These are phyloP conservation scores for Notarius lentiginosus DNA, from an alignment of 2,113 vertebrate genomes.

Conservation along the genomic window DNA sequence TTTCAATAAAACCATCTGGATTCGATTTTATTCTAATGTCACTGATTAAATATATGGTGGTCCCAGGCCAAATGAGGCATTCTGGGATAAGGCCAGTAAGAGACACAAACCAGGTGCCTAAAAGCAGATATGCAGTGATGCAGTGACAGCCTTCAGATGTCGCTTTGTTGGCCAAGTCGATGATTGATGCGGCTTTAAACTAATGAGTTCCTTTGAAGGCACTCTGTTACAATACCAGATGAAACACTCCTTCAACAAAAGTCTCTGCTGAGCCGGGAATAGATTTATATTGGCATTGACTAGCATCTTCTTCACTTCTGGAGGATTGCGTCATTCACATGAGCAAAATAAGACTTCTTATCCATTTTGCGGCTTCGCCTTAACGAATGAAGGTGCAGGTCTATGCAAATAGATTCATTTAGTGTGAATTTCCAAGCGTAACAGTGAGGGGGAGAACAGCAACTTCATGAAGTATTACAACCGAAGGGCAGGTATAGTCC, in stretches of 20 bases:
- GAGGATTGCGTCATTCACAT: not conserved
- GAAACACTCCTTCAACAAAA: constrained; percentile 12
- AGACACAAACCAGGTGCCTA: constrained; percentile 55
- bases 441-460: not conserved
- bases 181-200: constrained; percentile 46
- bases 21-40: constrained; percentile 52
- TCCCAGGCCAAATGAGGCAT: constrained; percentile 49
- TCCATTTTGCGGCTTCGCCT: not conserved
- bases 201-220: constrained; percentile 19
- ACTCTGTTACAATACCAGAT: constrained; percentile 23
- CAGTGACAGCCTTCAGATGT: constrained; percentile 40
- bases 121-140: constrained; percentile 42
- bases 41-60: constrained; percentile 54
- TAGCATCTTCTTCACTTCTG: not conserved
- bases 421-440: not conserved
- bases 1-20: constrained; percentile 51
- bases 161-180: constrained; percentile 28
- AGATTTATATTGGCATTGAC: not conserved
- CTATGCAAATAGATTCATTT: not conserved
- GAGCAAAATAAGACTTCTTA: not conserved
- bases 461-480: not conserved
- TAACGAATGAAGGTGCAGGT: not conserved
- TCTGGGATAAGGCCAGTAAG: constrained; percentile 47
- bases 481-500: not conserved
- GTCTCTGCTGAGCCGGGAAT: not conserved